Evolutionary conservation across 2,888 invertebrate genomes (phyloP), one percentile per base, ranked within the genome.

Genomic region (Drosophila antonietae): DNA sequence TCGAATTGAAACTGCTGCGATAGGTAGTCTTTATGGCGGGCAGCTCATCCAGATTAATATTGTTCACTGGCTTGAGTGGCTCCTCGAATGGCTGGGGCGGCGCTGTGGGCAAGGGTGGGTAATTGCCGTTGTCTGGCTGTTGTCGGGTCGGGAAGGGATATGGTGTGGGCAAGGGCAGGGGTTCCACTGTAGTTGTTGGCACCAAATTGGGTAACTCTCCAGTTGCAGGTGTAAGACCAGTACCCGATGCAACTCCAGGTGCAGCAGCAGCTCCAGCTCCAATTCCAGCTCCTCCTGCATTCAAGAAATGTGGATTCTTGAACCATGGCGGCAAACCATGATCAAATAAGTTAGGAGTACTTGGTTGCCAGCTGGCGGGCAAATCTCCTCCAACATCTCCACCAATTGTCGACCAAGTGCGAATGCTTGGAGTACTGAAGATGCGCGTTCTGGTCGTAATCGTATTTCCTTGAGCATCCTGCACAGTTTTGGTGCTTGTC

Each of bases 401-500:
- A 1, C 5, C n/a, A 28, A 18, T 49, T 9, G 68, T 8, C 23
- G 62, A 10, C 79, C 65, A 75, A 3, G 31, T 63, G 8, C 37
- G 49, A 20, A 55, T 8, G 3, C 62, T 15, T 14, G 73, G 64
- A 18, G 64, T 49, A 2, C 39, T 53, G 15, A 70, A 86, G 1
- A 37, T 62, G 7, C 57, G 77, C 0, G 68, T 78, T 1, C 69
- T 73, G 7, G 78, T 83, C 2, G 75, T 85, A 28, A 87, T 65
- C 3, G 57, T 80, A 8, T 64, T 63, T 12, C 90, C 90, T 49
- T 80, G 76, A n/a, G 71, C 71, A 31, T 88, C 85, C 6, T 57
- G 35, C 9, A 76, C 70, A 3, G 80, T 88, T 43, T 75, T 84
- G 15, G 78, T 83, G 14, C 51, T 57, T 0, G 74, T 72, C 10